Evolutionary conservation across 2,888 invertebrate species (phyloP), one percentile per base, ranked within the genome.

Genomic region (Willowsia nigromaculata): DNA sequence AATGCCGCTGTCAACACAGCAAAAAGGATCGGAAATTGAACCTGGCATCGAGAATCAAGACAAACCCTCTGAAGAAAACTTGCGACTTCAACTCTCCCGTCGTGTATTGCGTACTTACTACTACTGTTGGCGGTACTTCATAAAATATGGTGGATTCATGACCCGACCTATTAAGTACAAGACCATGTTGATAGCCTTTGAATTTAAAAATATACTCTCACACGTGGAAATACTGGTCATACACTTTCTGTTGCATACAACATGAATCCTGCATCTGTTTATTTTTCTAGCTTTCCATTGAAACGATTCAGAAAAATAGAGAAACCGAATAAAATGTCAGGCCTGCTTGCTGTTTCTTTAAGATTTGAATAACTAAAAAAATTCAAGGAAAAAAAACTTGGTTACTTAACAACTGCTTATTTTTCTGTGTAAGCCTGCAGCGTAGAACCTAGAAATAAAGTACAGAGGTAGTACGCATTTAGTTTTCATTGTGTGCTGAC

Each of bases 11-110:
- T n/a, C n/a, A n/a, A n/a, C n/a, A n/a, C n/a, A n/a, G 43, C 13
- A 25, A 25, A 13, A 71, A 71, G 25, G 0, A 40, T 37, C 33
- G 71, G 43, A 71, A 71, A 71, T 71, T 71, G 71, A 71, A 71
- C 71, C 43, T 71, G 71, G 43, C 71, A 43, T 43, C 25, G 43
- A 11, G 43, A 71, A 71, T 71, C 71, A 43, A 43, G 25, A 27
- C 25, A 9, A 40, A 71, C 25, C 43, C 43, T 1, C 43, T n/a
- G 6, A 71, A 40, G 18, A 71, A 43, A n/a, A n/a, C n/a, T n/a
- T n/a, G n/a, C n/a, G n/a, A n/a, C n/a, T n/a, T n/a, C n/a, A n/a
- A n/a, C n/a, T n/a, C n/a, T n/a, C n/a, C n/a, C n/a, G n/a, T n/a
- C n/a, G n/a, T n/a, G n/a, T n/a, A n/a, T n/a, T n/a, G n/a, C n/a